Conservation (phyloP, 2,888 invertebrate species). For the Chalcis sispes region DNA sequence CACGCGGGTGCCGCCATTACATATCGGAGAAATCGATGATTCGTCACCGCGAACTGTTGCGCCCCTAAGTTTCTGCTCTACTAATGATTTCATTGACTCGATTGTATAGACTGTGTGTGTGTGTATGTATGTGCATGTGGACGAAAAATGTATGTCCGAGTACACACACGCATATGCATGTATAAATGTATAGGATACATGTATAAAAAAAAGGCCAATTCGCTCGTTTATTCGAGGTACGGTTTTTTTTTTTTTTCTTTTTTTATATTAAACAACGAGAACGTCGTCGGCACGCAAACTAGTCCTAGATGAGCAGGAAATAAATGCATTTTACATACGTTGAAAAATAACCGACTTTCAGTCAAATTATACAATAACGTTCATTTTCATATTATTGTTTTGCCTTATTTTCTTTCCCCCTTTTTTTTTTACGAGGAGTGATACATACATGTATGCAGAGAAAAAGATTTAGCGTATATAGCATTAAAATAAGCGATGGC, state of each 20-base stretch:
- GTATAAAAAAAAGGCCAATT: too few relatives aligned
- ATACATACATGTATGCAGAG: too few relatives aligned
- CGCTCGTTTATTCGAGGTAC: slow-evolving; percentile 1
- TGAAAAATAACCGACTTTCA: slow-evolving; percentile 37
- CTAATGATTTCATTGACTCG: slow-evolving; percentile 54
- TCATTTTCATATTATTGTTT: slow-evolving; percentile 24
- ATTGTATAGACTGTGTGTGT: not conserved
- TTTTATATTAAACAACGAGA: too few relatives aligned
- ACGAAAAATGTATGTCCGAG: slow-evolving; percentile 18
- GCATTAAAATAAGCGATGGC: too few relatives aligned
- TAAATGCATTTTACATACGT: slow-evolving; percentile 51
- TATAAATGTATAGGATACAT: not conserved
- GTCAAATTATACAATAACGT: slow-evolving; percentile 23
- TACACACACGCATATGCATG: not conserved
- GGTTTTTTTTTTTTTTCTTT: too few relatives aligned
- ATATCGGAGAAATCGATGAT: slow-evolving; percentile 49
- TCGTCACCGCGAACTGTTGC: slow-evolving; percentile 18
- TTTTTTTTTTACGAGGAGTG: too few relatives aligned
- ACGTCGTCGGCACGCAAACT: slow-evolving; percentile 47
- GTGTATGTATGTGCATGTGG: not conserved
- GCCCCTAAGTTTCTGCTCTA: slow-evolving; percentile 54
- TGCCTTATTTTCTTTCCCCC: not conserved
- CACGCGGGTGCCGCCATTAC: too few relatives aligned
- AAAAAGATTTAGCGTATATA: too few relatives aligned
- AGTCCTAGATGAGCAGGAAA: slow-evolving; percentile 44